Evolutionary conservation across 2,113 vertebrate species (phyloP).

Genomic region (Ictalurus punctatus): DNA sequence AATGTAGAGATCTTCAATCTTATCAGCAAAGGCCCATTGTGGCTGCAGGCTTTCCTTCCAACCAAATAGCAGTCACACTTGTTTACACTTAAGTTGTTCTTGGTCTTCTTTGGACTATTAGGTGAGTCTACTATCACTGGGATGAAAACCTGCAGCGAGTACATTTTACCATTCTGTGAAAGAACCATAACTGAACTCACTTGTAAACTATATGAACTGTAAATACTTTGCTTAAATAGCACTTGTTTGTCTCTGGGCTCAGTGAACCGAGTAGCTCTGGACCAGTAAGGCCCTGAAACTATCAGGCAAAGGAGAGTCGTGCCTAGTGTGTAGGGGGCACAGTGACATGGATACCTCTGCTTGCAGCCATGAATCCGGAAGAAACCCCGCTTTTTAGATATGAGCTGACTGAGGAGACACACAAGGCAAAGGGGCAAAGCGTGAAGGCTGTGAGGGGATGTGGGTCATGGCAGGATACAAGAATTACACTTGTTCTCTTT

Average conservation of each 20-base stretch:
- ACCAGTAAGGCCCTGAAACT: constrained; percentile 63
- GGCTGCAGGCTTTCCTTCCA: not conserved
- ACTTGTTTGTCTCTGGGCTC: constrained; percentile 15
- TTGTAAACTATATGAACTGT: not conserved
- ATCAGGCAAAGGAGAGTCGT: constrained; percentile 59
- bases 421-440: constrained; percentile 85
- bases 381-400: constrained; percentile 96
- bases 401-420: constrained; percentile 87
- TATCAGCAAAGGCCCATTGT: not conserved
- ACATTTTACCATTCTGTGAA: not conserved
- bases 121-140: not conserved
- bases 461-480: constrained; percentile 28
- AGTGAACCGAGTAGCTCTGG: constrained; percentile 42
- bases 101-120: not conserved
- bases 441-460: constrained; percentile 58
- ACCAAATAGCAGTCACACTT: not conserved
- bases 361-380: constrained; percentile 96
- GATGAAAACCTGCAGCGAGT: not conserved
- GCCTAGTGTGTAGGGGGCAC: constrained; percentile 69
- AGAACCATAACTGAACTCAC: not conserved
- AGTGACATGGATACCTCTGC: constrained; percentile 87
- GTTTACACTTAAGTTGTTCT: not conserved
- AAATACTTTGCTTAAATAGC: not conserved
- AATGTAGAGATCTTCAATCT: not conserved
- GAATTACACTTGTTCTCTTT: constrained; percentile 42